These are phyloP conservation scores for Atractosteus spatula DNA, from an alignment of 2,113 vertebrate species.

Conservation along the genomic window DNA sequence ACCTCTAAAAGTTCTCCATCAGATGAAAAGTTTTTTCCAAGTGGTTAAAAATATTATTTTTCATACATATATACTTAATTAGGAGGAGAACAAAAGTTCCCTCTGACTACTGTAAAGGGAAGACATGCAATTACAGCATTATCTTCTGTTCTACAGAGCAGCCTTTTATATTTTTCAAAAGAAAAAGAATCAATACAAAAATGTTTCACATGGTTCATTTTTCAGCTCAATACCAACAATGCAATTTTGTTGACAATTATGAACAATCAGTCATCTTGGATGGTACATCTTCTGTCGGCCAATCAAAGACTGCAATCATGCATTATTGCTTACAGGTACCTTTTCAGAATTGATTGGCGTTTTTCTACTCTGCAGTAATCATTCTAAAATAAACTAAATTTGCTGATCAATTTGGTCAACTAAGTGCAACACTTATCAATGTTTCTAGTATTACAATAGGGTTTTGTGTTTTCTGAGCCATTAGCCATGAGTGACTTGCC, in stretches of 20 bases:
- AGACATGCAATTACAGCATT: constrained; percentile 73
- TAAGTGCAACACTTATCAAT: constrained; percentile 68
- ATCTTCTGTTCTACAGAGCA: constrained; percentile 66
- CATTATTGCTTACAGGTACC: constrained; percentile 56
- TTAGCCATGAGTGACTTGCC: constrained; percentile 64
- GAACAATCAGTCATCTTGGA: constrained; percentile 71
- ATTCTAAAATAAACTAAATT: constrained; percentile 66
- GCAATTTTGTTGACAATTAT: constrained; percentile 88
- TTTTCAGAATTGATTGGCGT: constrained; percentile 60
- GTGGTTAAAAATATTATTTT: too few species aligned
- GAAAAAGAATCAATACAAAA: constrained; percentile 77
- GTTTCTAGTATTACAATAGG: constrained; percentile 59
- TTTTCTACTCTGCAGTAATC: constrained; percentile 53
- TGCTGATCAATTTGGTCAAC: constrained; percentile 72
- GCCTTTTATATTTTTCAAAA: constrained; percentile 70
- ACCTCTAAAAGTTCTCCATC: too few species aligned
- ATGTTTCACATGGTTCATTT: constrained; percentile 74
- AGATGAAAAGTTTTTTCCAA: too few species aligned
- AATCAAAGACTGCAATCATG: constrained; percentile 58
- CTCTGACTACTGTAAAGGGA: constrained; percentile 59
- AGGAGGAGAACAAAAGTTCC: constrained; percentile 47
- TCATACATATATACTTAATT: constrained; percentile 40
- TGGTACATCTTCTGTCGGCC: constrained; percentile 43
- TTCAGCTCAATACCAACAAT: constrained; percentile 70
- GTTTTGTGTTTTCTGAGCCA: constrained; percentile 64